Base-by-base conservation (phyloP, 2,888 invertebrate species). In the Pyrrhia umbra region DNA sequence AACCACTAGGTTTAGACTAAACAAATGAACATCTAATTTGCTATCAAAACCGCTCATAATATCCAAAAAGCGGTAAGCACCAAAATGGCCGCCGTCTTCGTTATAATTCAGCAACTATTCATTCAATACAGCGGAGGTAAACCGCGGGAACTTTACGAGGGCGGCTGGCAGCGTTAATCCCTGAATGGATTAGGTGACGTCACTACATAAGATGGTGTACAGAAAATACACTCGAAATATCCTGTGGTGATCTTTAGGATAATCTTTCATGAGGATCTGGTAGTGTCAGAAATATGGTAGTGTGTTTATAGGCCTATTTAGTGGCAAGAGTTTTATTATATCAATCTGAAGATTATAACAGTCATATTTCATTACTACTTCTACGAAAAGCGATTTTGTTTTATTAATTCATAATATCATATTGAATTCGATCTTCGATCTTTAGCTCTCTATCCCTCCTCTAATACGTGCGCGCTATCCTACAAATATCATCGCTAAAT, bases 181-280 rank as follows among this genome's bases (percentile, higher is more conserved):
- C 30, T 69, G 77, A 77, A 77, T 77, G 72, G 68, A 72, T 79
- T 77, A 79, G 63, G 40, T 49, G 23, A 18, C 8, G 13, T 6
- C 45, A 57, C 45, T 18, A 52, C 8, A 18, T 37, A 43, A 37
- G 25, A 27, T 20, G 3, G 8, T 1, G 10, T 6, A 8, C 52
- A 64, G 65, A 60, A 60, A 47, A 27, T 20, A 47, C 21, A 74
- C n/a, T 56, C 13, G 0, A 15, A 30, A 15, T 30, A 25, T n/a
- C 37, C 6, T 45, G 45, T n/a, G 23, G 16, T 47, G 37, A 34
- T 42, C 27, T 16, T 0, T n/a, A 3, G 18, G 4, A 34, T 46
- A 25, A 46, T 6, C 18, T 16, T 23, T 50, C 18, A 20, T 8
- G 15, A 25, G 15, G 25, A 6, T 10, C 23, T 20, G 13, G 18